Evolutionary conservation across 1,140 invertebrate species (phyloP).

Genomic region (Papilio xuthus): DNA sequence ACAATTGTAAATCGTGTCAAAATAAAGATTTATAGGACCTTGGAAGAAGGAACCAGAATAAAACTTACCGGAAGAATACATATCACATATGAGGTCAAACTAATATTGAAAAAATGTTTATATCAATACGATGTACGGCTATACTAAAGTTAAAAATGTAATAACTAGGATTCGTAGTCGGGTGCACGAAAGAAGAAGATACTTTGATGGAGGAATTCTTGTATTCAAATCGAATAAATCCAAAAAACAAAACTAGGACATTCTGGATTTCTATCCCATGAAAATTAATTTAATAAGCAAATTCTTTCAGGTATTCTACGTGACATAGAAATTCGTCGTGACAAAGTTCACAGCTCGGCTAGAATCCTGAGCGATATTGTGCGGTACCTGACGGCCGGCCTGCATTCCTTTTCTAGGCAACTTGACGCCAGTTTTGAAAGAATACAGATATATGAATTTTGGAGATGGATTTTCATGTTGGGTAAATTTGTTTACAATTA

Average conservation of each 20-base stretch:
- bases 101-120: background rate
- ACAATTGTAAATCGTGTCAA: background rate
- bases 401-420: slow-evolving; percentile 58
- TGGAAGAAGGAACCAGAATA: too few relatives aligned
- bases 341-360: slow-evolving; percentile 61
- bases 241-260: too few relatives aligned
- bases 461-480: slow-evolving; percentile 68
- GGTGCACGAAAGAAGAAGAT: background rate
- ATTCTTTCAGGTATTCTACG: slow-evolving; percentile 60
- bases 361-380: slow-evolving; percentile 69
- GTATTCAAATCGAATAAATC: background rate
- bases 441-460: slow-evolving; percentile 68
- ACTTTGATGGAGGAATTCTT: background rate
- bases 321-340: slow-evolving; percentile 65
- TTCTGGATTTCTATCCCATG: background rate
- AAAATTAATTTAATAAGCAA: background rate
- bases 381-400: slow-evolving; percentile 60
- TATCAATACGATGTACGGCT: background rate
- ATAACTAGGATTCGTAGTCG: background rate
- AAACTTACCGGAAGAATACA: too few relatives aligned
- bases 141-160: background rate
- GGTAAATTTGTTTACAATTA: slow-evolving; percentile 47
- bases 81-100: background rate
- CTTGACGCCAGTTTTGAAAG: slow-evolving; percentile 60
- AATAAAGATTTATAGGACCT: too few relatives aligned